phyloP scores from a whole-genome alignment of 1,140 invertebrate genomes.

The Dermatophagoides farinae region DNA sequence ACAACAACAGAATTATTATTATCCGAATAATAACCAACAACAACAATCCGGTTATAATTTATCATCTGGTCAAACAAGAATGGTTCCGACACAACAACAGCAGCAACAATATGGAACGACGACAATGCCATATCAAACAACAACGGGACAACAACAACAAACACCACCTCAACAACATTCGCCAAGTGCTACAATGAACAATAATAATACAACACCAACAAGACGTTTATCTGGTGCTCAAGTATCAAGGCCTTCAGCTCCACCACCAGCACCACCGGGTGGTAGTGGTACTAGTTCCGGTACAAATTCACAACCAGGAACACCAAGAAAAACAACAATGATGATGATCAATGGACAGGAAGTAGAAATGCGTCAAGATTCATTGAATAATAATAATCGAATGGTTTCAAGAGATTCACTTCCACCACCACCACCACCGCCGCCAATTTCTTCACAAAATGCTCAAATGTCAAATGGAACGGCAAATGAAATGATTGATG shows the following conservation, averaged over 20 bases:
- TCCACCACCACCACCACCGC: conserved; percentile 28
- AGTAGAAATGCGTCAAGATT: background rate
- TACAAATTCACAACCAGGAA: conserved; percentile 8
- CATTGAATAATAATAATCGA: background rate
- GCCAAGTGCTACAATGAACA: background rate
- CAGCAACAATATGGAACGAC: background rate
- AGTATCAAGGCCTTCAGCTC: conserved; percentile 44
- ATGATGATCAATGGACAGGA: background rate
- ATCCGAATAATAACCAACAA: too few relatives aligned
- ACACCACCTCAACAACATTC: conserved; percentile 1
- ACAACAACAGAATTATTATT: too few relatives aligned
- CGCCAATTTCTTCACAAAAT: conserved; percentile 20
- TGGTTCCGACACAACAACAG: background rate
- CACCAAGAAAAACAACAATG: conserved; percentile 3
- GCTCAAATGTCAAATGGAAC: background rate
- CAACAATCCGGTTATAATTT: too few relatives aligned
- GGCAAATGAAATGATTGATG: background rate
- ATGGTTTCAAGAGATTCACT: conserved; percentile 11
- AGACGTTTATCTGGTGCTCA: conserved; percentile 27
- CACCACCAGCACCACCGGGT: conserved; percentile 57
- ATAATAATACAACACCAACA: conserved; percentile 2
- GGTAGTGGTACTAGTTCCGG: conserved; percentile 17
- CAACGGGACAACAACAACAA: conserved; percentile 23
- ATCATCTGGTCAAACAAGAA: too few relatives aligned
- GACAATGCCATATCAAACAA: background rate